Base-by-base conservation (phyloP, 2,113 vertebrate species). In the Camarhynchus parvulus region DNA sequence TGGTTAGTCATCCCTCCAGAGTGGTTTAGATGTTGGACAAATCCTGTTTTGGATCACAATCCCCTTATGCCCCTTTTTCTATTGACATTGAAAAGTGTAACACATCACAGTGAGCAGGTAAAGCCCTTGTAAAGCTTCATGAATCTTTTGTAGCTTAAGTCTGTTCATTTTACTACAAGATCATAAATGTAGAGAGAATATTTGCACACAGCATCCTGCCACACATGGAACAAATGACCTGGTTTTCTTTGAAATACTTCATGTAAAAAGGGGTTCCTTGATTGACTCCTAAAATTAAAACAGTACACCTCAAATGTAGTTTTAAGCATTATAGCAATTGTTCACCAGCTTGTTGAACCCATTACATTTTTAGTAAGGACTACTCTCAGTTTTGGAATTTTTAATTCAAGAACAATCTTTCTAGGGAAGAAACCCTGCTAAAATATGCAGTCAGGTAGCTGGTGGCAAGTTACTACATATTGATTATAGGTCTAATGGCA, bases 181-280 rank as follows among this genome's bases (percentile, higher is more conserved):
- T 59, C 19, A 11, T 63, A 59, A 81, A 49, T 23, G 20, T 11
- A 63, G 42, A n/a, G 44, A 83, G 55, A 70, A 30, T 61, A 87
- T 83, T 59, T 92, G n/a, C 5, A 2, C 55, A 28, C 47, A 61
- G 62, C 37, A 75, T 87, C 49, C 77, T 92, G 74, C 70, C 58
- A 74, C 58, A 56, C 5, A 2, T 72, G 58, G 80, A 91, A 87
- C 33, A 86, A 92, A 68, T 78, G 13, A 87, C 58, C 61, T 49
- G 74, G 19, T 79, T 93, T 94, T 85, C 74, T 90, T 90, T 93
- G 44, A 91, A 94, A 82, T 72, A 37, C 19, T 72, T 90, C 15
- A 56, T 0, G 0, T 76, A 76, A 72, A 64, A 90, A 49, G 67
- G 64, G 10, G 19, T 72, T 94, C n/a, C n/a, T 95, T 84, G 53